These are phyloP conservation scores for Sciurus carolinensis DNA, from an alignment of 2,797 vertebrate genomes.

Conservation along the genomic window DNA sequence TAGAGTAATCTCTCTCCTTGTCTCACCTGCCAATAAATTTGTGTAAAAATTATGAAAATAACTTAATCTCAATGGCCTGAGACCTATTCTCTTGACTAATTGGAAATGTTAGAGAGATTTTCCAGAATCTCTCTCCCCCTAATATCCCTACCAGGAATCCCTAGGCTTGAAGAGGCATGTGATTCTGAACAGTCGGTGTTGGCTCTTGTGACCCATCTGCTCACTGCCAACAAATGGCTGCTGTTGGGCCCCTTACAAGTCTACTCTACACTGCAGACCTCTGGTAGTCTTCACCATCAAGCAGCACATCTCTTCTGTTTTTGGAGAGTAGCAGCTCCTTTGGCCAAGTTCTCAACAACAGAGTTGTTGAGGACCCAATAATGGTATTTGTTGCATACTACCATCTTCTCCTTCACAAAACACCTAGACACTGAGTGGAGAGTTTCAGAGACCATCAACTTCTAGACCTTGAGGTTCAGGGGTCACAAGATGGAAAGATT, in stretches of 20 bases:
- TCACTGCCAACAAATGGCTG: neutral
- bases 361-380: neutral
- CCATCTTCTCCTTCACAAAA: neutral
- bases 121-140: neutral
- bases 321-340: neutral
- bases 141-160: neutral
- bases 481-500: neutral
- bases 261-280: neutral
- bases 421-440: neutral
- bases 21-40: neutral
- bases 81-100: neutral
- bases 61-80: neutral
- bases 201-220: neutral
- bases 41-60: conserved; percentile 16
- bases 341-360: neutral
- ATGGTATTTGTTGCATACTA: neutral
- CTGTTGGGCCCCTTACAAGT: neutral
- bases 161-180: neutral
- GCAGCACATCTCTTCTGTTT: neutral
- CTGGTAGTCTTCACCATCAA: neutral
- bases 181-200: neutral
- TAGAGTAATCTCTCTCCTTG: neutral
- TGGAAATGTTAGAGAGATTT: neutral
- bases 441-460: neutral
- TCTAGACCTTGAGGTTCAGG: neutral